Percentiles rank a stretch among this genome's conserved stretches.
Conservation (phyloP, 1,140 invertebrate species). For the Andricus grossulariae region DNA sequence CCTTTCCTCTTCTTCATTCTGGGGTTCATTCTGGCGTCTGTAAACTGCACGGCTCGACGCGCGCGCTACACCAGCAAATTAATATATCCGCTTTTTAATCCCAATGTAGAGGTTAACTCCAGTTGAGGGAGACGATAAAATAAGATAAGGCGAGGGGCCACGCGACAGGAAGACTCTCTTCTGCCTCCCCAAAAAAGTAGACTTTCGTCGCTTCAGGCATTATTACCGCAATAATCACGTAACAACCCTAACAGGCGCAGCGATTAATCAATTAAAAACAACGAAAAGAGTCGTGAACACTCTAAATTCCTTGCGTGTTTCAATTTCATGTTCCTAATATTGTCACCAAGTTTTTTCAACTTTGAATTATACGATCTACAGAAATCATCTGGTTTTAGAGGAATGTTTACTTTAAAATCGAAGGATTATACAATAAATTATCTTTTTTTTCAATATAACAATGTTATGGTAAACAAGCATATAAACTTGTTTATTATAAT, state of each 20-base stretch:
- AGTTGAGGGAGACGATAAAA: conserved; percentile 62
- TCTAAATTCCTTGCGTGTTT: background rate
- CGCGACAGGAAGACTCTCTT: conserved; percentile 66
- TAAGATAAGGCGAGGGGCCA: conserved; percentile 65
- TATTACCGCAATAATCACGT: conserved; percentile 2
- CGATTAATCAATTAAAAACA: conserved; percentile 4
- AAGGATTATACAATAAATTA: too few species aligned
- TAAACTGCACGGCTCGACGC: conserved; percentile 1
- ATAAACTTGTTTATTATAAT: too few species aligned
- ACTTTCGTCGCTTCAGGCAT: background rate
- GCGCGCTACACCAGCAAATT: conserved; percentile 58
- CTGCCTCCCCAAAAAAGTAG: background rate
- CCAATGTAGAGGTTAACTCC: conserved; percentile 72
- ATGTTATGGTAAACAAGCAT: too few species aligned
- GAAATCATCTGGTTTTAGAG: too few species aligned
- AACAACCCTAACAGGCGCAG: background rate
- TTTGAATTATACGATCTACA: too few species aligned
- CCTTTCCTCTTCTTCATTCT: background rate
- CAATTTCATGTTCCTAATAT: background rate
- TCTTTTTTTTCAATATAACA: too few species aligned
- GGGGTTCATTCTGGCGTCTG: background rate
- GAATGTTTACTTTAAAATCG: too few species aligned
- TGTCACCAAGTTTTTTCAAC: background rate
- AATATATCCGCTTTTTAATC: conserved; percentile 75
- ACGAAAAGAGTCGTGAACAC: background rate